phyloP scores from a whole-genome alignment of 2,113 vertebrate genomes.

The Laterallus jamaicensis region DNA sequence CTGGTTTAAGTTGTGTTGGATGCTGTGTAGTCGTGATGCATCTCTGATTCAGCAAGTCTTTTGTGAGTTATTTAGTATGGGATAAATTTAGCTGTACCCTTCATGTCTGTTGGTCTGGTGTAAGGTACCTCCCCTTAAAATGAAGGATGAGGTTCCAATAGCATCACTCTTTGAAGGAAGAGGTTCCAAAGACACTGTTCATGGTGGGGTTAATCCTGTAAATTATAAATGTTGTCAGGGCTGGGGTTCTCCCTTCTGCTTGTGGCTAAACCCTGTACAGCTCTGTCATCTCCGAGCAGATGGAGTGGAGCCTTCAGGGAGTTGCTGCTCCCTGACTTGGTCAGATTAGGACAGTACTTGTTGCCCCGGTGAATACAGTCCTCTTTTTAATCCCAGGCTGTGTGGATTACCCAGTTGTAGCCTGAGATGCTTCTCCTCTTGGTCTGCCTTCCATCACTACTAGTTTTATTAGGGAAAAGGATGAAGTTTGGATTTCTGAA shows the following conservation, averaged over 20 bases:
- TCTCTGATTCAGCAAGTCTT: not conserved
- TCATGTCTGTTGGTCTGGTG: not conserved
- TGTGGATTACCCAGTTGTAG: not conserved
- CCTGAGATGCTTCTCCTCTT: not conserved
- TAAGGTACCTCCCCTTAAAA: not conserved
- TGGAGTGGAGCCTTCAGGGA: not conserved
- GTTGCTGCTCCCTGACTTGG: not conserved
- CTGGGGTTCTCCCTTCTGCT: not conserved
- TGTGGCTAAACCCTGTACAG: fast-evolving
- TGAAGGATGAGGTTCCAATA: not conserved
- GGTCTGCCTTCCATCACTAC: not conserved
- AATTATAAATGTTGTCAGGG: not conserved
- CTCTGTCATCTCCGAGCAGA: not conserved
- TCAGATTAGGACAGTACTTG: not conserved
- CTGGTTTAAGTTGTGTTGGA: not conserved
- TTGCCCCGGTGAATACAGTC: not conserved
- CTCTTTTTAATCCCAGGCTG: not conserved
- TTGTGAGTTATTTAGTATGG: fast-evolving
- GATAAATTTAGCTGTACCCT: not conserved
- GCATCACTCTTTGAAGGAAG: not conserved
- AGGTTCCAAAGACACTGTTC: not conserved
- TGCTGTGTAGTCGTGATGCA: not conserved
- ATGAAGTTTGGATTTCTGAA: not conserved
- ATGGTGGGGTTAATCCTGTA: not conserved
- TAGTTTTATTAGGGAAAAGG: not conserved